Base-by-base conservation (phyloP, 2,888 invertebrate genomes). In the Cataglyphis livida region DNA sequence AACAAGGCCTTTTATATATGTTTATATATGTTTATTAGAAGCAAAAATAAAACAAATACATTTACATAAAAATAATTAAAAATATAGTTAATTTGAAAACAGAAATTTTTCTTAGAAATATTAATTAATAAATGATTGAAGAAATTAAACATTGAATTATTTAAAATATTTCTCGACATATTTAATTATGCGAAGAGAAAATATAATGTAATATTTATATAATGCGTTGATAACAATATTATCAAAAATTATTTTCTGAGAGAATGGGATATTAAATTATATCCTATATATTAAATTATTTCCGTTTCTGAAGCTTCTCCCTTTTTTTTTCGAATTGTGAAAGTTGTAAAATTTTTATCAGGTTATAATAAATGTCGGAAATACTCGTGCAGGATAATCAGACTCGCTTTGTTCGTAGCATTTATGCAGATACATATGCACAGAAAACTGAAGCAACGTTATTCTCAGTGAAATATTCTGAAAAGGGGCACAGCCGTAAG, bases 391-490 rank as follows among this genome's bases (percentile, higher is more conserved):
- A 57, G 57, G 79, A 68, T 68, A 76, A 76, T 76, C 68, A 66
- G 76, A 18, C 76, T 76, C 28, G 51, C 62, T 76, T 66, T 57
- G 70, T 76, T 68, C 70, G 15, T 70, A 57, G 41, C 25, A 38
- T 70, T 68, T 28, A 54, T 41, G 54, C 28, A 21, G 48, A 64
- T 28, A 38, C 54, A 54, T 54, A 41, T 38, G 32, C 38, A 41
- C 15, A 28, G 41, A 15, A 68, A 76, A 76, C 54, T 57, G 70
- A 68, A 70, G 54, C 54, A 57, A 68, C 54, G 41, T 76, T 76
- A 76, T 57, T 76, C 54, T 41, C 70, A 68, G 57, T 66, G 54
- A 70, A 76, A 76, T 76, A 76, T 68, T 70, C 76, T 68, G 76
- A 68, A 76, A 76, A 62, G 41, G 10, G 28, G 64, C 28, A 21